Evolutionary conservation across 2,888 invertebrate species (phyloP).

Genomic region (Drosophila rubida): DNA sequence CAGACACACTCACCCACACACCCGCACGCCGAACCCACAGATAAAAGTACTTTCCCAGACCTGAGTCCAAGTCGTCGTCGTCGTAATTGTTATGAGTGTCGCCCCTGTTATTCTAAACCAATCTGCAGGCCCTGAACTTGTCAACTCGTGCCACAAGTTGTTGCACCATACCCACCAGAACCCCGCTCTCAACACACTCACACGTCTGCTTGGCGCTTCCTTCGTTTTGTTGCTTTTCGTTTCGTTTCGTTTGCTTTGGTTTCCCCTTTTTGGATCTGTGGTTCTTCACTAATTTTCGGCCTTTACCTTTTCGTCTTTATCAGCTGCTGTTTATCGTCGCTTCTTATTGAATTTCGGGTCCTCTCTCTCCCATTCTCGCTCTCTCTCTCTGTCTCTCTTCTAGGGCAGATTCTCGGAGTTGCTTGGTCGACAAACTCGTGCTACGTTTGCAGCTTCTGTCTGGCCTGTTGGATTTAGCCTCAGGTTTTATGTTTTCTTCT

Average conservation of each 20-base stretch:
- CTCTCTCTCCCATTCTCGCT: conserved; percentile 13
- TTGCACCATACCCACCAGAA: conserved; percentile 39
- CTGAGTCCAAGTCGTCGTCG: background rate
- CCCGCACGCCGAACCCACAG: background rate
- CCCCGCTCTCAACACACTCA: background rate
- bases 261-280: conserved; percentile 14
- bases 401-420: conserved; percentile 26
- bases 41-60: conserved; percentile 30
- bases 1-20: conserved; percentile 7
- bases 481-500: conserved; percentile 5
- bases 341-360: conserved; percentile 71
- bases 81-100: conserved; percentile 54
- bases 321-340: conserved; percentile 74
- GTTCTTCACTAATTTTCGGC: conserved; percentile 67
- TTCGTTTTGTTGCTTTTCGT: conserved; percentile 13
- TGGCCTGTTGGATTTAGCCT: conserved; percentile 10
- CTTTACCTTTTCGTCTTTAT: conserved; percentile 70
- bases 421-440: conserved; percentile 64
- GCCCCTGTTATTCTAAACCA: conserved; percentile 15
- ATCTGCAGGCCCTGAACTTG: conserved; percentile 52
- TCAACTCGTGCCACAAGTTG: conserved; percentile 78
- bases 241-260: conserved; percentile 13
- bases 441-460: conserved; percentile 51
- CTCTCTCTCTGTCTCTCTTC: conserved; percentile 2
- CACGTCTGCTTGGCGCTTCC: conserved; percentile 41